phyloP scores from a whole-genome alignment of 2,888 invertebrate species.

The Lacanobia oleracea region DNA sequence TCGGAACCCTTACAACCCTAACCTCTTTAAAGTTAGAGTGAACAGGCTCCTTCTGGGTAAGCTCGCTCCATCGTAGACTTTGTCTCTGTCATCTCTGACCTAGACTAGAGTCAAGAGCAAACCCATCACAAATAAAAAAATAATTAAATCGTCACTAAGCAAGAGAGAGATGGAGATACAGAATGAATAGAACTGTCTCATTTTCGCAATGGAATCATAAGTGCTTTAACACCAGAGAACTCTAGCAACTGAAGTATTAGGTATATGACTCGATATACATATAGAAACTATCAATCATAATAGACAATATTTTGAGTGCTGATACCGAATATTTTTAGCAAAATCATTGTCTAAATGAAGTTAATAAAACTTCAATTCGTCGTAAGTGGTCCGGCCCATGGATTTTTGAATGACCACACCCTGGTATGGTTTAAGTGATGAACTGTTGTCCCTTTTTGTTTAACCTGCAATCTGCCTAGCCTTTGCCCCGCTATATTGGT shows the following conservation, averaged over 20 bases:
- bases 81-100: no score
- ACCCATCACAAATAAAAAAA: no score
- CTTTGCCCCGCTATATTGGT: no score
- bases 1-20: no score
- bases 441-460: not conserved
- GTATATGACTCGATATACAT: no score
- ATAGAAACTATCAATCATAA: conserved; percentile 20
- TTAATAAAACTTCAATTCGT: conserved; percentile 42
- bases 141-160: no score
- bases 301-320: conserved; percentile 39
- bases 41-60: no score
- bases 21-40: no score
- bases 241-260: no score
- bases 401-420: conserved; percentile 57
- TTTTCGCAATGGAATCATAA: not conserved
- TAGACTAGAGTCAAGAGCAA: no score
- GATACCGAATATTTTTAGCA: conserved; percentile 42
- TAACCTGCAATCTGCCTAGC: not conserved
- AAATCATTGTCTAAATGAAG: conserved; percentile 40
- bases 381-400: conserved; percentile 45
- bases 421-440: conserved; percentile 31
- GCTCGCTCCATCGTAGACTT: no score
- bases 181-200: not conserved
- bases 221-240: no score
- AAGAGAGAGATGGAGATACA: conserved; percentile 3